These are phyloP conservation scores for Sterrhoptilus dennistouni DNA, from an alignment of 2,113 vertebrate species.

Conservation along the genomic window DNA sequence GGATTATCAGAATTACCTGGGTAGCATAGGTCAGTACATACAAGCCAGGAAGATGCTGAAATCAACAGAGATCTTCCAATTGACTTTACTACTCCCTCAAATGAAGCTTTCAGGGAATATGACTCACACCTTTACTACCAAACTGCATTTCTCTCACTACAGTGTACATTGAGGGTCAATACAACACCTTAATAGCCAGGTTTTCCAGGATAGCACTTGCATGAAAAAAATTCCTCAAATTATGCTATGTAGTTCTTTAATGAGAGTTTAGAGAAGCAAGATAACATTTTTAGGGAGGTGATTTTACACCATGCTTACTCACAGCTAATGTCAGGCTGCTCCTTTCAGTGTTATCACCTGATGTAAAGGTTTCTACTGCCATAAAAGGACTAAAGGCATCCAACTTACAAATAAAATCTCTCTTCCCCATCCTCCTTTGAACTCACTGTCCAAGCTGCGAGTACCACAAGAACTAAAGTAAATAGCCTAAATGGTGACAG, in stretches of 20 bases:
- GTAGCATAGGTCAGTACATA: neutral
- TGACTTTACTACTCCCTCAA: neutral
- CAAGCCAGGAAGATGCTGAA: neutral
- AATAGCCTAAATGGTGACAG: conserved; percentile 23
- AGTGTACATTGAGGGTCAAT: neutral
- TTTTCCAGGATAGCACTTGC: neutral
- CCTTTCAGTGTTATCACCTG: neutral
- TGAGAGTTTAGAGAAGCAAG: neutral
- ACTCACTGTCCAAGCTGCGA: neutral
- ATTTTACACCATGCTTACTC: neutral
- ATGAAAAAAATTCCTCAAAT: neutral
- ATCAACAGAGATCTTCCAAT: neutral
- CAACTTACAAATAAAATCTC: neutral
- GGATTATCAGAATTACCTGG: neutral
- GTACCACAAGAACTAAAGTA: neutral
- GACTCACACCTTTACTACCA: neutral
- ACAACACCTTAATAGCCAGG: neutral
- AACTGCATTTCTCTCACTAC: neutral
- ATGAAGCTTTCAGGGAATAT: neutral
- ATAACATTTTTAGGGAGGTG: neutral
- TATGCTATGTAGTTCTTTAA: neutral
- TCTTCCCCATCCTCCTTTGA: neutral
- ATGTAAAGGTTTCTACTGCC: neutral
- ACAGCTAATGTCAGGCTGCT: neutral
- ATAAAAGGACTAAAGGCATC: neutral